Base-by-base conservation (phyloP, 2,888 invertebrate genomes). In the Clunio marinus region DNA sequence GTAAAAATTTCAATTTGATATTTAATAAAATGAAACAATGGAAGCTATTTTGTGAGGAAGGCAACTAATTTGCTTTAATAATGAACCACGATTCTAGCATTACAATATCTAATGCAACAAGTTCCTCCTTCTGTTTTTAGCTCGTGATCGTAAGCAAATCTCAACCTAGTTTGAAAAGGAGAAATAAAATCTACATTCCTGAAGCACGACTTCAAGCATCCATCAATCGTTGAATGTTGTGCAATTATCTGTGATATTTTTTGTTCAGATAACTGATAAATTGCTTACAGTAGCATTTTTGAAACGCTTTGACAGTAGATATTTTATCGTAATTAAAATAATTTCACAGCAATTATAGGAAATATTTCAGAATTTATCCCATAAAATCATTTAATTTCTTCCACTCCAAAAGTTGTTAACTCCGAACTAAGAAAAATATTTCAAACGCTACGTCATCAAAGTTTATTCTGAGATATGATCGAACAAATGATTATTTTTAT, bases 321-420 rank as follows among this genome's bases (percentile, higher is more conserved):
- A n/a, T 15, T 15, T 13, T 7, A 45, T 5, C 13, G 13, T 25
- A 57, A n/a, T 57, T 4, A 4, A 8, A 8, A 22, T 20, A 24
- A 57, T 57, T 4, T 27, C 57, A 15, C 27, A n/a, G 57, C 57
- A 57, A 57, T 57, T 20, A 22, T 22, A 41, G 8, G 27, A 25
- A 27, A 63, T 63, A 63, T 63, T 45, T 46, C 37, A 46, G 63
- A 63, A 63, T 63, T 45, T 41, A n/a, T 63, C 17, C 45, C 13
- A 46, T 8, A 45, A 63, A 27, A 20, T 37, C 32, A 20, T n/a
- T 41, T 63, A 27, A 63, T 63, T 63, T 37, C 60, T 37, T 37
- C 15, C 4, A 45, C 27, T 24, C 22, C 51, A 8, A 25, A 25
- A 25, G 57, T 27, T 8, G 57, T 45, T 4, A 13, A 45, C 15